phyloP scores from a whole-genome alignment of 2,113 vertebrate species.

The Paracanthobrama guichenoti region DNA sequence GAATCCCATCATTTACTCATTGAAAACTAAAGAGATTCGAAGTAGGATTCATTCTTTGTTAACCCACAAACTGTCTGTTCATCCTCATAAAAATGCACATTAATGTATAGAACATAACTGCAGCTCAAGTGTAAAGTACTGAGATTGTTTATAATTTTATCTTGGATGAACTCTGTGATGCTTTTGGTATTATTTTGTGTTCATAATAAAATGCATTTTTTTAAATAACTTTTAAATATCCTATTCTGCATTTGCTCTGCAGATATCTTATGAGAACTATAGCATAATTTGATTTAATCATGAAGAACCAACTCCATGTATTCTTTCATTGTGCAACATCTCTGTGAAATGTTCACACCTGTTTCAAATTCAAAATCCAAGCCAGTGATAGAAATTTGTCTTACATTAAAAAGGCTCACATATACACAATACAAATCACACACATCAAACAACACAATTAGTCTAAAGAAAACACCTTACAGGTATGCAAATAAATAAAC shows the following conservation, averaged over 20 bases:
- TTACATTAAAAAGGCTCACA: no score
- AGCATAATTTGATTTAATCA: no score
- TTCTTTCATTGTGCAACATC: no score
- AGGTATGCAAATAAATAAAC: no score
- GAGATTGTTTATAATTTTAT: neutral
- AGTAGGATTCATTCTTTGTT: constrained; percentile 49
- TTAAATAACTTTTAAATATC: neutral
- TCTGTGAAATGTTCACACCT: no score
- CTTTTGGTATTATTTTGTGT: neutral
- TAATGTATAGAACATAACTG: neutral
- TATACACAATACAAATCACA: no score
- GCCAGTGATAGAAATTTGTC: no score
- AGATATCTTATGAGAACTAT: no score
- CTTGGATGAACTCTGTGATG: neutral
- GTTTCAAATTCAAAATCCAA: no score
- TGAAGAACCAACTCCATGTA: no score
- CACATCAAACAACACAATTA: no score
- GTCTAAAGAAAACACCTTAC: no score
- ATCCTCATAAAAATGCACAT: neutral
- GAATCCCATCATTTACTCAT: constrained; percentile 72
- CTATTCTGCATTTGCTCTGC: neutral
- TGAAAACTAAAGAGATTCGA: constrained; percentile 72
- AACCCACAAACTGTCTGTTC: neutral
- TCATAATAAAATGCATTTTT: neutral
- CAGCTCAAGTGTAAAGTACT: neutral